Evolutionary conservation across 2,888 invertebrate genomes (phyloP).

Genomic region (Spilarctia lutea): DNA sequence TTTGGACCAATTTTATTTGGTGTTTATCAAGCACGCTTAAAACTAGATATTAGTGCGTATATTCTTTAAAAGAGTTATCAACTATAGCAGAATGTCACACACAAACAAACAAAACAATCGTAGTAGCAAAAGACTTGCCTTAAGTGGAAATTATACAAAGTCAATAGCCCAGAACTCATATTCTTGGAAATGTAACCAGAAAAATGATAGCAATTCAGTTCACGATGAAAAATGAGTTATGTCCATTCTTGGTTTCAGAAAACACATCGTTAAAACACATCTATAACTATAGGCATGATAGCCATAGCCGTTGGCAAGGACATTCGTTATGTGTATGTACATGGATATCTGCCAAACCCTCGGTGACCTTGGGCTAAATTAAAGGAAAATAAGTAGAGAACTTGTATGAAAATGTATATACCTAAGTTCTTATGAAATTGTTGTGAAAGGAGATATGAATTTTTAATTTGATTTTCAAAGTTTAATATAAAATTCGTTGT

Average conservation of each 20-base stretch:
- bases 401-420: not conserved
- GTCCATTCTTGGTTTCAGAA: not conserved
- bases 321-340: not conserved
- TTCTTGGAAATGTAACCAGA: not conserved
- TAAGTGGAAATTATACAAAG: not conserved
- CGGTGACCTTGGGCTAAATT: slow-evolving; percentile 4
- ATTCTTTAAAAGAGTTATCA: not conserved
- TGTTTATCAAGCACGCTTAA: not conserved
- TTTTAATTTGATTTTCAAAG: too few relatives aligned
- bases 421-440: too few relatives aligned
- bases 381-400: not conserved
- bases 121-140: not conserved
- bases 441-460: too few relatives aligned
- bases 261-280: not conserved
- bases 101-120: not conserved
- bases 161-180: not conserved
- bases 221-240: not conserved
- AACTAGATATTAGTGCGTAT: not conserved
- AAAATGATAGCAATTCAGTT: not conserved
- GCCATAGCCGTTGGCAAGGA: slow-evolving; percentile 6
- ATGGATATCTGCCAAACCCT: slow-evolving; percentile 13
- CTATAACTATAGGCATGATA: not conserved
- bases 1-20: not conserved
- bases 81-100: not conserved
- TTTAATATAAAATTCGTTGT: too few relatives aligned